These are phyloP conservation scores for Drosophila kanapiae DNA, from an alignment of 1,140 invertebrate genomes.

Conservation along the genomic window DNA sequence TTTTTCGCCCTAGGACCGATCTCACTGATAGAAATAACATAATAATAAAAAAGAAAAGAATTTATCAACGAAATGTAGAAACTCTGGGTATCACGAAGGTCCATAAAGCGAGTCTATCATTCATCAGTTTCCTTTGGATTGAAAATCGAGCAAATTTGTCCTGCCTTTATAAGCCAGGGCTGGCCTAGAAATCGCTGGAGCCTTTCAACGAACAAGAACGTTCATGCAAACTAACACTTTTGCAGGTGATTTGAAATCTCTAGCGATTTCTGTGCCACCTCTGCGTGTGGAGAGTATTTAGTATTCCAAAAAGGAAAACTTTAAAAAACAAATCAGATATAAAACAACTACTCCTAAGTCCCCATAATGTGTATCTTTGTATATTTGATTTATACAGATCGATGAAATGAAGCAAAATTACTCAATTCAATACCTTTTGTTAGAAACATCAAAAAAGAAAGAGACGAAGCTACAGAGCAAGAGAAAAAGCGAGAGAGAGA, in stretches of 20 bases:
- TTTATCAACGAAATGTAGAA: conserved; percentile 21
- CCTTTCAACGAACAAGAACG: too few species aligned
- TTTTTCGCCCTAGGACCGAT: conserved; percentile 22
- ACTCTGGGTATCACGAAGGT: neutral
- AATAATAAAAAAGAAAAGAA: neutral
- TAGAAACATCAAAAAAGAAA: conserved; percentile 20
- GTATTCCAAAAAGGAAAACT: neutral
- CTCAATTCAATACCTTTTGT: conserved; percentile 36
- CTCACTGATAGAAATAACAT: conserved; percentile 9
- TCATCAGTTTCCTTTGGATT: too few species aligned
- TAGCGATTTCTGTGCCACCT: neutral
- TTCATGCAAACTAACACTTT: neutral
- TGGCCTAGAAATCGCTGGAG: neutral
- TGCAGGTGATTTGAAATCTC: neutral
- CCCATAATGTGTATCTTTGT: conserved; percentile 22
- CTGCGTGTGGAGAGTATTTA: neutral
- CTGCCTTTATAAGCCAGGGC: neutral
- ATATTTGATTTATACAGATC: conserved; percentile 36
- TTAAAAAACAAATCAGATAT: neutral
- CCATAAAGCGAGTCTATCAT: too few species aligned
- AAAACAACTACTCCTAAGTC: conserved; percentile 7
- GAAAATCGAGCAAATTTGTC: too few species aligned
- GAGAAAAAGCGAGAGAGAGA: neutral
- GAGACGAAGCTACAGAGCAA: conserved; percentile 10
- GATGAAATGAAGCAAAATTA: conserved; percentile 34